Conservation (phyloP, 2,113 vertebrate species). For the Thinocorus orbignyianus region DNA sequence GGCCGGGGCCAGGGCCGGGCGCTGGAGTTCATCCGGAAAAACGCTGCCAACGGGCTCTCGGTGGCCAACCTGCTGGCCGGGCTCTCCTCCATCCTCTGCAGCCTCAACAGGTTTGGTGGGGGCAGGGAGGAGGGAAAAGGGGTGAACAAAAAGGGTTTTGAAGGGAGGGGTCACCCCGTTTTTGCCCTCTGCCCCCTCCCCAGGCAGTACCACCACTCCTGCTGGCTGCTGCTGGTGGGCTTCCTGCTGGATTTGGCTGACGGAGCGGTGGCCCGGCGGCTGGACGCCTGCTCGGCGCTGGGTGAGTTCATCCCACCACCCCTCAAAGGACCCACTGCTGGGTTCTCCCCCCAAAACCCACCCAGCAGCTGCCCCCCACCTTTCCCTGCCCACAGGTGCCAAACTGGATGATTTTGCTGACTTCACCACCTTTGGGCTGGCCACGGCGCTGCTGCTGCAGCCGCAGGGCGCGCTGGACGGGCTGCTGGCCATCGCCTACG, state of each 20-base stretch:
- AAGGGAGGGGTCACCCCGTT: not conserved
- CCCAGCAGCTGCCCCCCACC: not conserved
- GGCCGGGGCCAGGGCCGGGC: conserved; percentile 44
- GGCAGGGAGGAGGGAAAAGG: not conserved
- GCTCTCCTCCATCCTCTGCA: conserved; percentile 88
- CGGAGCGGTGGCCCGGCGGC: conserved; percentile 84
- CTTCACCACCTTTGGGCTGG: conserved; percentile 92
- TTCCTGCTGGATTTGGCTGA: conserved; percentile 90
- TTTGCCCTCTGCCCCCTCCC: not conserved
- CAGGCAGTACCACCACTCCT: conserved; percentile 84
- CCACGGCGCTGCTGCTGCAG: conserved; percentile 84
- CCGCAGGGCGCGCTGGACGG: conserved; percentile 78
- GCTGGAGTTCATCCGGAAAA: conserved; percentile 85
- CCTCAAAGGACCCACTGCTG: rapidly evolving
- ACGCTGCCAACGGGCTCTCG: conserved; percentile 86
- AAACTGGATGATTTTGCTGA: conserved; percentile 91
- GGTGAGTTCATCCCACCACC: conserved; percentile 74
- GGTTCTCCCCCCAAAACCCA: too few relatives aligned
- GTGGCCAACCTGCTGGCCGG: conserved; percentile 88
- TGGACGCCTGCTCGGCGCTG: conserved; percentile 83
- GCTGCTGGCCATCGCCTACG: conserved; percentile 83
- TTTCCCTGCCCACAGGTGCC: conserved; percentile 73
- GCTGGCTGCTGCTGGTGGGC: conserved; percentile 90
- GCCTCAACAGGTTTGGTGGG: conserved; percentile 81
- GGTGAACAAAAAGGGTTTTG: too few relatives aligned